Percentiles rank a stretch among this genome's conserved stretches.
These are phyloP conservation scores for Operophtera brumata DNA, from an alignment of 2,888 invertebrate species.

Conservation along the genomic window DNA sequence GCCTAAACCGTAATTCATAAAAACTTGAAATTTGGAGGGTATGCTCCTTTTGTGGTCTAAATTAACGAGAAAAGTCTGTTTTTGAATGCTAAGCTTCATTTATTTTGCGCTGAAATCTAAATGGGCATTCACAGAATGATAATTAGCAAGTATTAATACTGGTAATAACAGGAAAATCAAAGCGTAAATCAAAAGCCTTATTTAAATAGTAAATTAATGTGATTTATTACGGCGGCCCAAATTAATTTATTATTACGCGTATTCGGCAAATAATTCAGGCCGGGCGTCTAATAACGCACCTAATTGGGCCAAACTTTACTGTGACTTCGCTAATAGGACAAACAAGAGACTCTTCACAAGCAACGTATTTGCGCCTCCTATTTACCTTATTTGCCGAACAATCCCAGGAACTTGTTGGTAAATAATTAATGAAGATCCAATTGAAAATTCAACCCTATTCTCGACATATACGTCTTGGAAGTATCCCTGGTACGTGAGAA, in stretches of 20 bases:
- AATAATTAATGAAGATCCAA: conserved; percentile 52
- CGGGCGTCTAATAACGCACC: conserved; percentile 23
- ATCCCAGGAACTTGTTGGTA: conserved; percentile 38
- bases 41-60: no score
- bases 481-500: conserved; percentile 48
- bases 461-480: conserved; percentile 50
- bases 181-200: conserved; percentile 7
- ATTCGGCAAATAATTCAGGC: conserved; percentile 17
- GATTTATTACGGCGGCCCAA: conserved; percentile 13
- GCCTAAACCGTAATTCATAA: no score
- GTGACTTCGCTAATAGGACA: conserved; percentile 33
- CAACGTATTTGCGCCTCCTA: conserved; percentile 35
- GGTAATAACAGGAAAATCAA: no score
- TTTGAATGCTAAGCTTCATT: no score
- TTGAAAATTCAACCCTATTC: conserved; percentile 52
- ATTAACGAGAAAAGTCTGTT: no score
- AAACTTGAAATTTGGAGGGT: no score
- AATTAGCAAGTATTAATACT: no score
- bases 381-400: conserved; percentile 41
- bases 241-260: conserved; percentile 24
- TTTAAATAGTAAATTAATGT: conserved; percentile 16
- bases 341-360: conserved; percentile 29
- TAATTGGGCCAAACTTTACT: conserved; percentile 36
- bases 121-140: no score
- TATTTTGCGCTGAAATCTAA: no score